Percentiles rank a stretch among this genome's conserved stretches.
phyloP scores from a whole-genome alignment of 2,113 vertebrate genomes.

The Sardina pilchardus region DNA sequence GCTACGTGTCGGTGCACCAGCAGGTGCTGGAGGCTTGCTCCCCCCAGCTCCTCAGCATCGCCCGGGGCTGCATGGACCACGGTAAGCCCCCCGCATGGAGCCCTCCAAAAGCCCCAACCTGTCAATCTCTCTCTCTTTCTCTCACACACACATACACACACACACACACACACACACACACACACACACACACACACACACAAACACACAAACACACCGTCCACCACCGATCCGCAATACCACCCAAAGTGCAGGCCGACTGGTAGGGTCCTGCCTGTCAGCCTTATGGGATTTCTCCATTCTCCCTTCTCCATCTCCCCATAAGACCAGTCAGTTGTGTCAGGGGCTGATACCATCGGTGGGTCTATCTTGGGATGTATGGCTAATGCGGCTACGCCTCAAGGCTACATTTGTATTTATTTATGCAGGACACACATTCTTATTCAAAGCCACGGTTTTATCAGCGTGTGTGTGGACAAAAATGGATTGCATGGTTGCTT shows the following conservation, averaged over 20 bases:
- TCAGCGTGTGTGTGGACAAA: background rate
- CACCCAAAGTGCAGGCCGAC: background rate
- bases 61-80: conserved; percentile 76
- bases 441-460: background rate
- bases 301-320: no score
- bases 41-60: conserved; percentile 76
- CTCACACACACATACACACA: no score
- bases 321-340: background rate
- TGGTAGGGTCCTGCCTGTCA: background rate
- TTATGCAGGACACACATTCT: background rate
- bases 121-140: no score
- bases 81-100: conserved; percentile 63
- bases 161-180: no score
- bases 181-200: background rate
- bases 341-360: background rate
- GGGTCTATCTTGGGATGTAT: background rate
- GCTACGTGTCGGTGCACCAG: conserved; percentile 86
- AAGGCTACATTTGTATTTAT: background rate
- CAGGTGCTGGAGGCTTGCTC: conserved; percentile 90
- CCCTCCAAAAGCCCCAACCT: background rate
- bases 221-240: background rate
- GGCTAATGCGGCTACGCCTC: background rate
- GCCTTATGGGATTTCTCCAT: background rate
- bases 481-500: background rate
- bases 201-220: background rate